Percentiles rank a stretch among this genome's conserved stretches.
Evolutionary conservation across 2,797 vertebrate species (phyloP).

Genomic region (Brachyrhaphis roseni): DNA sequence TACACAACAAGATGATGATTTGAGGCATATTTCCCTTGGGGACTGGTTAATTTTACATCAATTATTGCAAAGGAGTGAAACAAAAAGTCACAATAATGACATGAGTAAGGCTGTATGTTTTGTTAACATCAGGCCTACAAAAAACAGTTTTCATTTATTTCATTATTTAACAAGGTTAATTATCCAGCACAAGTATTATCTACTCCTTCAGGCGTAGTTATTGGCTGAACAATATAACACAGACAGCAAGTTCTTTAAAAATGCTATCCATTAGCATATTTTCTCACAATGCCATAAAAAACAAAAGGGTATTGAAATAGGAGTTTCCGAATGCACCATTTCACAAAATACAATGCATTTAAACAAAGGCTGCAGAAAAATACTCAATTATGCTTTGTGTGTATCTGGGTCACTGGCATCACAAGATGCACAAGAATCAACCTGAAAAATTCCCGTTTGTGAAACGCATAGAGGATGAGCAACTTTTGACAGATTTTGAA

Average conservation of each 20-base stretch:
- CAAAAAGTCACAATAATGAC: conserved; percentile 7
- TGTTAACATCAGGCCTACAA: not conserved
- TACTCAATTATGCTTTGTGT: not conserved
- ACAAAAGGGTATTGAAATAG: not conserved
- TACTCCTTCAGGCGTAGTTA: conserved; percentile 1
- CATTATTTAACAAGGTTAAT: not conserved
- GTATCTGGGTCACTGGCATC: not conserved
- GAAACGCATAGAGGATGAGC: not conserved
- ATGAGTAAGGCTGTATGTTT: not conserved
- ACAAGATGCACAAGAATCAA: not conserved
- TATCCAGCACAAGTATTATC: conserved; percentile 11
- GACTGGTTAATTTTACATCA: not conserved
- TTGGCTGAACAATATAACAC: not conserved
- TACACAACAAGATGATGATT: conserved; percentile 1
- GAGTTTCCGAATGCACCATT: not conserved
- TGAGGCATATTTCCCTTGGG: conserved; percentile 10
- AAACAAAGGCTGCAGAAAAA: not conserved
- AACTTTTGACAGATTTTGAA: not conserved
- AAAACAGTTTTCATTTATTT: not conserved
- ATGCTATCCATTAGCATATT: not conserved
- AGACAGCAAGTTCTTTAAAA: not conserved
- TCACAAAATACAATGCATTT: not conserved
- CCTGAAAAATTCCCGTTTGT: not conserved
- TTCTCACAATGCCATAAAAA: not conserved
- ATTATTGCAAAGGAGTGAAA: not conserved